Evolutionary conservation across 2,113 vertebrate genomes (phyloP).

Genomic region (Riparia riparia): DNA sequence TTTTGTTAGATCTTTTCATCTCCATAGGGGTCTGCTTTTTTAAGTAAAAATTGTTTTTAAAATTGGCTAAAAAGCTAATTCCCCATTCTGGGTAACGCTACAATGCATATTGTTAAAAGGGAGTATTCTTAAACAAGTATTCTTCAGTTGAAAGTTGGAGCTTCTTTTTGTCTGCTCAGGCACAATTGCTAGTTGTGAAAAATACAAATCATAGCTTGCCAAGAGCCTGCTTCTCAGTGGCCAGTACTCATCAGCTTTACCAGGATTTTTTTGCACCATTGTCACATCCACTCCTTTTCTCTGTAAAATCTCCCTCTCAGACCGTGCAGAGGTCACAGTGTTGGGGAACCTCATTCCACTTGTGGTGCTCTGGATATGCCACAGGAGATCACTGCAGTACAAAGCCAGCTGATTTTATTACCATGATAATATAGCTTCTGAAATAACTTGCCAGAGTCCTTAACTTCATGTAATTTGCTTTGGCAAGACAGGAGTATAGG

Average conservation of each 20-base stretch:
- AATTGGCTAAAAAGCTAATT: background rate
- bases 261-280: background rate
- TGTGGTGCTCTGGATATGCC: background rate
- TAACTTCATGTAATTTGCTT: slow-evolving; percentile 5
- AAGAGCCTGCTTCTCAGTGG: background rate
- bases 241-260: background rate
- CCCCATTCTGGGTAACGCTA: background rate
- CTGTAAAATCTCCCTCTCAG: background rate
- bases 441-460: background rate
- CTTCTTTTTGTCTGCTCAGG: background rate
- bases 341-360: background rate
- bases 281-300: background rate
- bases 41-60: background rate
- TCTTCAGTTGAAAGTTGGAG: background rate
- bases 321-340: background rate
- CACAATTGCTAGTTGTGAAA: background rate
- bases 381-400: background rate
- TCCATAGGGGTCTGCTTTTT: background rate
- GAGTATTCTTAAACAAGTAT: background rate
- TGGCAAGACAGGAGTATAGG: background rate
- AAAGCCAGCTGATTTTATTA: background rate
- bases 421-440: background rate
- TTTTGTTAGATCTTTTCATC: background rate
- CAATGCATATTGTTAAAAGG: slow-evolving; percentile 18
- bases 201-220: background rate